Evolutionary conservation across 2,888 invertebrate species (phyloP).

Genomic region (Germaria angustata): DNA sequence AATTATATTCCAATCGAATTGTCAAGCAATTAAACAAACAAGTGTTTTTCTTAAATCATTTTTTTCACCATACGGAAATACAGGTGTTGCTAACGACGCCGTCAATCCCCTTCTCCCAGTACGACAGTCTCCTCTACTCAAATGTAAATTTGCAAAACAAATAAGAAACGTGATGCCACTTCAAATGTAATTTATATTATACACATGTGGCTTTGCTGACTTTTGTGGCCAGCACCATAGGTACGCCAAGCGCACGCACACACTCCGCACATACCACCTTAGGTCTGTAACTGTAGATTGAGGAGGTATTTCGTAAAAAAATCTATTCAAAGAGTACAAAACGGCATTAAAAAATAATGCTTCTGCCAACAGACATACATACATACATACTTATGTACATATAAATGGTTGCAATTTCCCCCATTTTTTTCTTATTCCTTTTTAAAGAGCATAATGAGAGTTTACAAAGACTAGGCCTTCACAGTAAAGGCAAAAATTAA

Average conservation of each 20-base stretch:
- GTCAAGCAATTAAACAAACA: constrained; percentile 19
- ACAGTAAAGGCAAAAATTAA: constrained; percentile 17
- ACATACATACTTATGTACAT: too few relatives aligned
- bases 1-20: constrained; percentile 7
- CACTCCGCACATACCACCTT: neutral
- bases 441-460: constrained; percentile 17
- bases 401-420: constrained; percentile 32
- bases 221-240: constrained; percentile 57
- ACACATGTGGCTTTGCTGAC: constrained; percentile 51
- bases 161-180: constrained; percentile 64
- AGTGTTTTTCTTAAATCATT: constrained; percentile 3
- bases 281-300: constrained; percentile 5
- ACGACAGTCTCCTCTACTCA: neutral
- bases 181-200: constrained; percentile 56
- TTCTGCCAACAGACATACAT: constrained; percentile 29
- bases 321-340: constrained; percentile 19
- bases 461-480: neutral
- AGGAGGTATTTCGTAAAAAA: constrained; percentile 20
- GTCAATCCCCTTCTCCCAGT: constrained; percentile 20
- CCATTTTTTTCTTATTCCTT: constrained; percentile 8
- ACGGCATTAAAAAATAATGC: constrained; percentile 28
- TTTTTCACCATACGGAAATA: constrained; percentile 20
- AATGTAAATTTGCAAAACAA: constrained; percentile 6
- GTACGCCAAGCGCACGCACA: neutral
- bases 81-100: constrained; percentile 37